These are phyloP conservation scores for Agriopis aurantiaria DNA, from an alignment of 2,888 invertebrate species.

Conservation along the genomic window DNA sequence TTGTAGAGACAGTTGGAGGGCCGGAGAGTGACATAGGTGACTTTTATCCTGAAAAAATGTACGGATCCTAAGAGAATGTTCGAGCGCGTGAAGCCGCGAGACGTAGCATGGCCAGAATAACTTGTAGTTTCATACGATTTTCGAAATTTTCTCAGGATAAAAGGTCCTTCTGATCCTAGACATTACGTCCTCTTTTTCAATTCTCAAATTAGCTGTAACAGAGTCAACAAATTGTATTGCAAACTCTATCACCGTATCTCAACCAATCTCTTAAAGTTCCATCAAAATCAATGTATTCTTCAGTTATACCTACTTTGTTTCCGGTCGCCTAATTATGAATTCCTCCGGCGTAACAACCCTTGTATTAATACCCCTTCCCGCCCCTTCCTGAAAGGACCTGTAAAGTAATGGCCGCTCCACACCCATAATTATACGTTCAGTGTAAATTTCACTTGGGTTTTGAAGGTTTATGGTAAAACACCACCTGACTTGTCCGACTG, in stretches of 20 bases:
- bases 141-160: too few relatives aligned
- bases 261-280: background rate
- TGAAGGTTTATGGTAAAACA: background rate
- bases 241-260: background rate
- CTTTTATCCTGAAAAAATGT: too few relatives aligned
- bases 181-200: too few relatives aligned
- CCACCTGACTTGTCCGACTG: background rate
- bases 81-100: too few relatives aligned
- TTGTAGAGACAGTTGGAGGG: too few relatives aligned
- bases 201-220: too few relatives aligned
- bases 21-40: too few relatives aligned
- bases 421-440: background rate
- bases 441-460: background rate
- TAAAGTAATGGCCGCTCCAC: background rate
- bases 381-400: constrained; percentile 17
- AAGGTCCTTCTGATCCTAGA: too few relatives aligned
- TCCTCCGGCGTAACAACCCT: constrained; percentile 18
- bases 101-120: too few relatives aligned
- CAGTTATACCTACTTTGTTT: background rate
- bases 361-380: constrained; percentile 22
- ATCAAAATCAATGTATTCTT: constrained; percentile 22
- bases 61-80: too few relatives aligned
- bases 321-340: constrained; percentile 21
- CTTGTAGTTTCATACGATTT: too few relatives aligned
- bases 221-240: background rate